Conservation (phyloP, 2,888 invertebrate genomes). For the Resseliella maxima region DNA sequence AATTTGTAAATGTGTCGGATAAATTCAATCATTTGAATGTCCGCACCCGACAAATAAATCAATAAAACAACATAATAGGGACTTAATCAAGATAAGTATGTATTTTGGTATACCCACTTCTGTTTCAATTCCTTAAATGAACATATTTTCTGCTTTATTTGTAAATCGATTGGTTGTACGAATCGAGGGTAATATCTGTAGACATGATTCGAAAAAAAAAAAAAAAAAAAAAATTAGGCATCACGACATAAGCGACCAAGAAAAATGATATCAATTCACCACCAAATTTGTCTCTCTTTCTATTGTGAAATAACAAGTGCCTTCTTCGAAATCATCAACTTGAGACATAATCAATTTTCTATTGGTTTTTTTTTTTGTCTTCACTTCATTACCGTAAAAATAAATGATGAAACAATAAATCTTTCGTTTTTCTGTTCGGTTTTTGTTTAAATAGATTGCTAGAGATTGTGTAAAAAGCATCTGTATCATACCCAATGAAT, state of each 20-base stretch:
- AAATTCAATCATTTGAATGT: not conserved
- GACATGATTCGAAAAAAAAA: not conserved
- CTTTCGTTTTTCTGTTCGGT: not conserved
- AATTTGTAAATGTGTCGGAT: not conserved
- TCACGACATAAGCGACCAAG: not conserved
- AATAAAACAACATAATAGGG: not conserved
- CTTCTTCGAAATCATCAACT: not conserved
- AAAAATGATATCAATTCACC: not conserved
- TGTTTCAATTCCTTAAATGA: not conserved
- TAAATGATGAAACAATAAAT: not conserved
- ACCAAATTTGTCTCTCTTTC: not conserved
- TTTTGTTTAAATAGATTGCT: not conserved
- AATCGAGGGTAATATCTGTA: not conserved
- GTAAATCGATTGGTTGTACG: too few species aligned
- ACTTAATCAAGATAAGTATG: not conserved
- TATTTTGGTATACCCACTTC: not conserved
- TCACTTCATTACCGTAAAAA: not conserved
- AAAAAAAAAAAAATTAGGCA: not conserved
- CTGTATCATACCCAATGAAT: not conserved
- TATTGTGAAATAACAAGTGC: not conserved
- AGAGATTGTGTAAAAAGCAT: not conserved
- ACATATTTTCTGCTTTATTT: not conserved
- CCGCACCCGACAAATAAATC: not conserved
- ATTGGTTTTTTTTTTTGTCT: not conserved
- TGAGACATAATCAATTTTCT: not conserved